These are phyloP conservation scores for Aleiodes alternator DNA, from an alignment of 2,888 invertebrate genomes.

Conservation along the genomic window DNA sequence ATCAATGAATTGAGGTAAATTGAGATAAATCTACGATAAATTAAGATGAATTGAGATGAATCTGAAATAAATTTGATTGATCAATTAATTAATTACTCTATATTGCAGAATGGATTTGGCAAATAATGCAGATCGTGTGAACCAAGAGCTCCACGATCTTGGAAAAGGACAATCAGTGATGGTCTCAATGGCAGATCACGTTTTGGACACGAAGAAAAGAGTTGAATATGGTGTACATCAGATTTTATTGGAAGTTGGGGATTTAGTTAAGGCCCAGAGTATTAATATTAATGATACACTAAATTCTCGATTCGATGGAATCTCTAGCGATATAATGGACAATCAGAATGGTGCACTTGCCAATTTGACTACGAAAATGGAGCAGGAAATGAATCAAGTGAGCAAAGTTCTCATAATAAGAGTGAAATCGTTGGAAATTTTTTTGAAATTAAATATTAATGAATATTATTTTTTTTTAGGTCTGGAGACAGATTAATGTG, in stretches of 20 bases:
- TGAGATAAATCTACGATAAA: background rate
- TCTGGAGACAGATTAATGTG: slow-evolving; percentile 93
- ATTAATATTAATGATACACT: slow-evolving; percentile 82
- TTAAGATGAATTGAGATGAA: background rate
- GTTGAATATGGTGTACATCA: slow-evolving; percentile 91
- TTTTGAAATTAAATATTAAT: slow-evolving; percentile 24
- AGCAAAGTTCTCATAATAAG: background rate
- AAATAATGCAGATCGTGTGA: slow-evolving; percentile 65
- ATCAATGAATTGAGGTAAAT: slow-evolving; percentile 79
- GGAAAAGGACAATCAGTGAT: slow-evolving; percentile 87
- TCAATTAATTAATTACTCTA: background rate
- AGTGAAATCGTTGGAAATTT: background rate
- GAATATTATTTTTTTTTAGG: slow-evolving; percentile 69
- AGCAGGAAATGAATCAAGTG: slow-evolving; percentile 85
- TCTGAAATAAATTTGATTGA: background rate
- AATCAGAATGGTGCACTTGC: slow-evolving; percentile 84
- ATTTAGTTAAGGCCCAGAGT: slow-evolving; percentile 82
- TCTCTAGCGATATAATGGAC: slow-evolving; percentile 82
- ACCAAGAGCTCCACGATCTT: slow-evolving; percentile 76
- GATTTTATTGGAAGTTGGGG: slow-evolving; percentile 85
- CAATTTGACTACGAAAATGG: slow-evolving; percentile 86
- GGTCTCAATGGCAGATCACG: slow-evolving; percentile 89
- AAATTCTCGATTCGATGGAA: slow-evolving; percentile 82
- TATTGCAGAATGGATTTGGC: slow-evolving; percentile 65
- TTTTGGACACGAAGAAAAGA: slow-evolving; percentile 88